Percentiles rank a stretch among this genome's conserved stretches.
Evolutionary conservation across 2,888 invertebrate species (phyloP).

Genomic region (Druceiella hillmani): DNA sequence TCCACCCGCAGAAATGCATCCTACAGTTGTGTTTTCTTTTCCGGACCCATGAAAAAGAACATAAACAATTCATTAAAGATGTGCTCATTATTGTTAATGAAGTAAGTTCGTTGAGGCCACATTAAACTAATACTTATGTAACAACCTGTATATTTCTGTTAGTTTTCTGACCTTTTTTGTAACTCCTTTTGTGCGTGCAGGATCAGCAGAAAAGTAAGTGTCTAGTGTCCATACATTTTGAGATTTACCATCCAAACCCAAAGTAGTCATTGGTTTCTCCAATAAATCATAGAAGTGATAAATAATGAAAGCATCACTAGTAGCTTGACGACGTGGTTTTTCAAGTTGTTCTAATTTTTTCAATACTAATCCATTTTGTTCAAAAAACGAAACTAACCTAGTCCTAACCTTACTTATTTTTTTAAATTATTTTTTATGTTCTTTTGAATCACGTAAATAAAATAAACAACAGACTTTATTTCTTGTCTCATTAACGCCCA

Average conservation of each 20-base stretch:
- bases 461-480: constrained; percentile 7
- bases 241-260: constrained; percentile 7
- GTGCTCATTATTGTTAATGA: too few relatives aligned
- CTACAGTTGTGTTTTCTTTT: constrained; percentile 9
- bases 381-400: constrained; percentile 11
- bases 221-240: constrained; percentile 5
- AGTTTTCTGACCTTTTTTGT: constrained; percentile 8
- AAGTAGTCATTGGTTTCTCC: constrained; percentile 8
- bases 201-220: constrained; percentile 4
- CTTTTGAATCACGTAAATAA: constrained; percentile 10
- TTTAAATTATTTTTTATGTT: constrained; percentile 11
- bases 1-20: constrained; percentile 6
- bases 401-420: too few relatives aligned
- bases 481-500: constrained; percentile 12
- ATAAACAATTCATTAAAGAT: constrained; percentile 3
- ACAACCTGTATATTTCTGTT: constrained; percentile 7
- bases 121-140: neutral
- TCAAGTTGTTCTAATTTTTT: constrained; percentile 12
- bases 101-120: too few relatives aligned
- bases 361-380: constrained; percentile 9
- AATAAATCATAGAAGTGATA: constrained; percentile 11
- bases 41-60: constrained; percentile 8
- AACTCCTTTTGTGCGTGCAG: constrained; percentile 7
- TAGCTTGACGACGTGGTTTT: constrained; percentile 13
- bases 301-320: constrained; percentile 12